Conservation (phyloP, 2,113 vertebrate genomes). For the Plotosus lineatus region DNA sequence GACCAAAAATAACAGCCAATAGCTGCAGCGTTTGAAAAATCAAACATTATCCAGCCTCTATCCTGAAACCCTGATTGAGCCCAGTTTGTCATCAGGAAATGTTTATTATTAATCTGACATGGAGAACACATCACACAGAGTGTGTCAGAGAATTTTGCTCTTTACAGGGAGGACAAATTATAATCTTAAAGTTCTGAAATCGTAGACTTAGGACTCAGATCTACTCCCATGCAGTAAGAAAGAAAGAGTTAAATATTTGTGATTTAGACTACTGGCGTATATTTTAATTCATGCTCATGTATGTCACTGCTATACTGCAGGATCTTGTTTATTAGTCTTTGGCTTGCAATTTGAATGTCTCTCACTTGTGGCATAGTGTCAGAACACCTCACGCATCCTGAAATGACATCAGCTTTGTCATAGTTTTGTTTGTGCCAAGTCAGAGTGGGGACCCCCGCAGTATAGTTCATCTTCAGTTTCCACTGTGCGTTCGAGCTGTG, state of each 20-base stretch:
- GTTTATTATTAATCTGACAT: neutral
- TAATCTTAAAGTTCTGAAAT: neutral
- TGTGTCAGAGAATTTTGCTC: neutral
- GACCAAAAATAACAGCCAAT: too few species aligned
- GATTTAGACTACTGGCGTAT: neutral
- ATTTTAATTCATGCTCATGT: too few species aligned
- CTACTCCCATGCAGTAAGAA: neutral
- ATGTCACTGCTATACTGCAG: neutral
- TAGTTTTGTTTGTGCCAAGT: constrained; percentile 36
- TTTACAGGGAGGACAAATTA: neutral
- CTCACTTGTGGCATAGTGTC: neutral
- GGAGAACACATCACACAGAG: too few species aligned
- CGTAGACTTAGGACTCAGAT: neutral
- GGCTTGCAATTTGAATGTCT: neutral
- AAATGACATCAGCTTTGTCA: constrained; percentile 29
- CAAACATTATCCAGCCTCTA: neutral
- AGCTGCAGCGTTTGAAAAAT: too few species aligned
- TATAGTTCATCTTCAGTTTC: constrained; percentile 43
- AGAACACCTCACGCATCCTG: neutral
- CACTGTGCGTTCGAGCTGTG: constrained; percentile 36
- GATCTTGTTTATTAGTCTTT: neutral
- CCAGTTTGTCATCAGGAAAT: neutral
- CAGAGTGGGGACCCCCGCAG: constrained; percentile 42
- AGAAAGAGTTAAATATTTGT: neutral
- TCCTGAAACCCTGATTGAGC: neutral